Evolutionary conservation across 2,113 vertebrate genomes (phyloP).

Genomic region (Phainopepla nitens): DNA sequence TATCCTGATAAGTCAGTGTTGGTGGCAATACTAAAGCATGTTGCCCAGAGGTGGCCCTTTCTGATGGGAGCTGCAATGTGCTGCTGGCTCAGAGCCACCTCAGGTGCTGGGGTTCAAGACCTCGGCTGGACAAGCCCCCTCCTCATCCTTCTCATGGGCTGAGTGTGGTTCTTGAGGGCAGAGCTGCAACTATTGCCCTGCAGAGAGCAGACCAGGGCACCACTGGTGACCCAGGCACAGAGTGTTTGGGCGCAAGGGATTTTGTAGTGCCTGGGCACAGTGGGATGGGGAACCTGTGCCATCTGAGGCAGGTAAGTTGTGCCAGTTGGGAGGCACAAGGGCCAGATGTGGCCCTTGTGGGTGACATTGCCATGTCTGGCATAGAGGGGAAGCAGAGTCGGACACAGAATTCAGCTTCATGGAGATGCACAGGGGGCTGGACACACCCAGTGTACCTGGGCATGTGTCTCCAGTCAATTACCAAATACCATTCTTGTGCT

Average conservation of each 20-base stretch:
- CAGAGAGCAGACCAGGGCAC: background rate
- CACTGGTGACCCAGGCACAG: accelerated
- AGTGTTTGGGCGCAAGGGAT: background rate
- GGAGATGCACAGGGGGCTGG: background rate
- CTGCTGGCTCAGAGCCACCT: background rate
- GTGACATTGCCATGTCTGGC: background rate
- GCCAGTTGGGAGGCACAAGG: background rate
- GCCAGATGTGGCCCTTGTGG: background rate
- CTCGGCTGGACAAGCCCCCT: background rate
- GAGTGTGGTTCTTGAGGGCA: background rate
- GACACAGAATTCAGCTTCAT: accelerated
- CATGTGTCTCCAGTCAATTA: background rate
- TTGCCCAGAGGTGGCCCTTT: background rate
- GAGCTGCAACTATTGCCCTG: accelerated
- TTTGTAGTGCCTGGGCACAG: background rate
- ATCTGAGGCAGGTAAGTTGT: background rate
- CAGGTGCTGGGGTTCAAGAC: background rate
- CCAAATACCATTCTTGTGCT: background rate
- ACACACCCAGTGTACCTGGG: accelerated
- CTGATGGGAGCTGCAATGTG: background rate
- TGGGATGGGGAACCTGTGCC: accelerated
- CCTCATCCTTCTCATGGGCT: background rate
- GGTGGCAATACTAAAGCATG: background rate
- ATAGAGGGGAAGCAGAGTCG: background rate
- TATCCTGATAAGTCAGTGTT: background rate